phyloP scores from a whole-genome alignment of 2,888 invertebrate genomes.

The Volucella inanis region DNA sequence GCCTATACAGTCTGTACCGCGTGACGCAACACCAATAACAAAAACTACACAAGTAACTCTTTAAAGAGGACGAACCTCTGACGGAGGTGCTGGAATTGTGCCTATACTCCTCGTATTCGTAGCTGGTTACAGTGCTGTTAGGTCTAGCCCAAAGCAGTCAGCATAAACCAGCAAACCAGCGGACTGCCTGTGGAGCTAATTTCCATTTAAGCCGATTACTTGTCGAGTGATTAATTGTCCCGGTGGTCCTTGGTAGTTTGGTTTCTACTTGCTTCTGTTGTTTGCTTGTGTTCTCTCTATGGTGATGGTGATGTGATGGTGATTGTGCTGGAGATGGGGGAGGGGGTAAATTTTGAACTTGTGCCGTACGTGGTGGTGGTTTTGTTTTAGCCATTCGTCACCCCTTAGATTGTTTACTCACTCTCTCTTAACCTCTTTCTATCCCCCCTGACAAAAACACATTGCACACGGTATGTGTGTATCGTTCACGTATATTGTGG shows the following conservation, averaged over 20 bases:
- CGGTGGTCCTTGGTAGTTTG: slow-evolving; percentile 65
- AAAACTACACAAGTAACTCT: slow-evolving; percentile 15
- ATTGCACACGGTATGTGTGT: neutral
- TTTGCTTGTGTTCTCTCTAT: slow-evolving; percentile 15
- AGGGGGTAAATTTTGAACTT: slow-evolving; percentile 21
- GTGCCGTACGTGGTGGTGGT: slow-evolving; percentile 59
- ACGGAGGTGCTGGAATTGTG: slow-evolving; percentile 21
- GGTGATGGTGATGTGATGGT: slow-evolving; percentile 21
- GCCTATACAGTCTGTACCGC: too few relatives aligned
- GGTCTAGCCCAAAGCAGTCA: slow-evolving; percentile 50
- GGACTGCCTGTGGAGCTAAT: slow-evolving; percentile 75
- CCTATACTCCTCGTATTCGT: neutral
- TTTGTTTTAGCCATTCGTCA: slow-evolving; percentile 37
- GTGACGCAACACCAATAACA: neutral
- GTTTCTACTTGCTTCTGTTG: slow-evolving; percentile 47
- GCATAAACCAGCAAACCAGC: slow-evolving; percentile 19
- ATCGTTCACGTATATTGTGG: slow-evolving; percentile 33
- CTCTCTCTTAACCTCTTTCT: too few relatives aligned
- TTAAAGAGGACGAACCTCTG: slow-evolving; percentile 58
- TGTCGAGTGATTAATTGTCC: slow-evolving; percentile 76
- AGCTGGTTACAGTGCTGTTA: slow-evolving; percentile 30
- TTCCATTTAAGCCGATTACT: slow-evolving; percentile 77
- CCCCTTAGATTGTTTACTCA: neutral
- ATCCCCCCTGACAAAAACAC: too few relatives aligned
- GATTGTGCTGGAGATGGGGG: slow-evolving; percentile 11